A percentile compares a stretch with the other conserved stretches of the same genome.
Conservation (phyloP, 1,140 invertebrate genomes). For the Bactericera cockerelli region DNA sequence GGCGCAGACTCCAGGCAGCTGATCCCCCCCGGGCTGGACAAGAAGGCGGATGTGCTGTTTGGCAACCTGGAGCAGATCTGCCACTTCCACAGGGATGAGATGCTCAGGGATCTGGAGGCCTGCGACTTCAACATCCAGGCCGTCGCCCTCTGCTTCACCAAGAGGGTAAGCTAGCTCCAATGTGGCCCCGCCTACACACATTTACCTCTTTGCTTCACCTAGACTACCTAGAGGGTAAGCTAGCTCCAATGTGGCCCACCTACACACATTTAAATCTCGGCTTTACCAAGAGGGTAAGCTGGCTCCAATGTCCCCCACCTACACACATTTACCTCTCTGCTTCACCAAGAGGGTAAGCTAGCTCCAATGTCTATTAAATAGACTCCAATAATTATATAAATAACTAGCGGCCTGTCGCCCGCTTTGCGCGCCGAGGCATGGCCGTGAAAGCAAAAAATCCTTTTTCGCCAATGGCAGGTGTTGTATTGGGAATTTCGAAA, state of each 20-base stretch:
- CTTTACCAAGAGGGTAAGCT: constrained; percentile 78
- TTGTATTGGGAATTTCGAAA: no score
- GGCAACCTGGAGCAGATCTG: constrained; percentile 78
- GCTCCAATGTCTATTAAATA: no score
- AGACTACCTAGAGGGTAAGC: constrained; percentile 77
- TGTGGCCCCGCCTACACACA: no score
- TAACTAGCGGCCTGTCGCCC: no score
- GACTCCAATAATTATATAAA: no score
- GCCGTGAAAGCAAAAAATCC: no score
- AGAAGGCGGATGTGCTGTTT: constrained; percentile 67
- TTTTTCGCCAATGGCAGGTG: no score
- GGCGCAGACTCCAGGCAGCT: constrained; percentile 56
- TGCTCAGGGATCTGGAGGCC: constrained; percentile 77
- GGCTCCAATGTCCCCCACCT: no score
- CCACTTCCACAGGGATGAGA: constrained; percentile 69
- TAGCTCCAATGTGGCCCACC: constrained; percentile 13
- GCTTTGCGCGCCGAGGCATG: no score
- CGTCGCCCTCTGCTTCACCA: constrained; percentile 83
- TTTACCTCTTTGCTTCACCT: constrained; percentile 83
- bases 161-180: constrained; percentile 49
- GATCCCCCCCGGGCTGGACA: constrained; percentile 49
- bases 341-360: no score
- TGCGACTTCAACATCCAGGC: constrained; percentile 78
- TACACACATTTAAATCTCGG: no score
- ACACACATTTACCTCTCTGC: no score